phyloP scores from a whole-genome alignment of 1,140 invertebrate species.

The Lordiphosa clarofinis region DNA sequence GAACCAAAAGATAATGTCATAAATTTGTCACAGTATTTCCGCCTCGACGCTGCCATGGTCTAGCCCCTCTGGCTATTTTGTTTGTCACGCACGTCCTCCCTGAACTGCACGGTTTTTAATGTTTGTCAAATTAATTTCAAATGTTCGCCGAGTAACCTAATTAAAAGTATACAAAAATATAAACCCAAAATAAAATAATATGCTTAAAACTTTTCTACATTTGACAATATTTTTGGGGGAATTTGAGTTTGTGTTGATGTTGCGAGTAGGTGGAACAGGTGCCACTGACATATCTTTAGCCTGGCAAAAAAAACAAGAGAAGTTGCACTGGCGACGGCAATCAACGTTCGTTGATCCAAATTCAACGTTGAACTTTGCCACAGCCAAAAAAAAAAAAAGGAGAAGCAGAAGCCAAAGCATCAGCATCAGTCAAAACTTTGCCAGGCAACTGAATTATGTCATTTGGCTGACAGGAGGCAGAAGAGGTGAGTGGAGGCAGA shows the following conservation, averaged over 20 bases:
- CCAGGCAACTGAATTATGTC: conserved; percentile 76
- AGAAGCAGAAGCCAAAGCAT: conserved; percentile 21
- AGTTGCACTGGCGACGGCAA: conserved; percentile 35
- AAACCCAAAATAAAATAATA: not conserved
- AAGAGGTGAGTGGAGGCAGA: conserved; percentile 4
- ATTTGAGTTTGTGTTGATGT: conserved; percentile 62
- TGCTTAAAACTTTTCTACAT: not conserved
- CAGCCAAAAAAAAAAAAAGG: conserved; percentile 12
- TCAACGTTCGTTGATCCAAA: conserved; percentile 73
- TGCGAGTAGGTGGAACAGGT: conserved; percentile 49
- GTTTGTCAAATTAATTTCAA: conserved; percentile 38
- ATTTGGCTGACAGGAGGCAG: conserved; percentile 56
- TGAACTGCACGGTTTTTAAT: conserved; percentile 8
- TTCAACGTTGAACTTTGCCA: conserved; percentile 66
- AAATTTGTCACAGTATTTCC: too few species aligned
- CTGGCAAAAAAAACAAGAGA: not conserved
- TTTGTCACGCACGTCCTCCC: conserved; percentile 35
- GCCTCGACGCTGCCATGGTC: too few species aligned
- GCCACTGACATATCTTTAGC: conserved; percentile 64
- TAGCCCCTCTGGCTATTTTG: conserved; percentile 2
- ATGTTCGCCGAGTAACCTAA: not conserved
- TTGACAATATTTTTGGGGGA: not conserved
- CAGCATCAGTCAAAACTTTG: conserved; percentile 73
- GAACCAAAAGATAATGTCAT: too few species aligned
- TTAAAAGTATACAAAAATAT: not conserved